Evolutionary conservation across 2,113 vertebrate genomes (phyloP).

Genomic region (Cyrtonyx montezumae): DNA sequence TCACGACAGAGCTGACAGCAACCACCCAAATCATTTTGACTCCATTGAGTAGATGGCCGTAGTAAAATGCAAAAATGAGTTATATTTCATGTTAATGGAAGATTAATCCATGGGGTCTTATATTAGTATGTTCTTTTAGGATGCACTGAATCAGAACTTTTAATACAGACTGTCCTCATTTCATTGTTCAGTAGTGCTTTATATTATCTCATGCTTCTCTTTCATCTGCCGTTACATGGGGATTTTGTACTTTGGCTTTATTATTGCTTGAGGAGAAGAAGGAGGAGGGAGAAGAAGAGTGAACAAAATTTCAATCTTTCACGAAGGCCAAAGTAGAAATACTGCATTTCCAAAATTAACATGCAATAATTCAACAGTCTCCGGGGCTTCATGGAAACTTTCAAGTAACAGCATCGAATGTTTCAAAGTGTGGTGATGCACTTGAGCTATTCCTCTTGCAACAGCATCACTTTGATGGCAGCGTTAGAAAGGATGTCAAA

Average conservation of each 20-base stretch:
- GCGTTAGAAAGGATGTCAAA: background rate
- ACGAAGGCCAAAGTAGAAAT: background rate
- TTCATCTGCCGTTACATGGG: background rate
- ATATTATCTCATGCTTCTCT: background rate
- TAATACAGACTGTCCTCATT: background rate
- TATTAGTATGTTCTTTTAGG: background rate
- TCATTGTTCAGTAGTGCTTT: background rate
- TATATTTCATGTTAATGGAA: background rate
- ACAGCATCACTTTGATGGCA: background rate
- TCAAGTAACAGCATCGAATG: background rate
- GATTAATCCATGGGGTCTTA: background rate
- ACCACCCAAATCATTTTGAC: background rate
- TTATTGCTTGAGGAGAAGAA: background rate
- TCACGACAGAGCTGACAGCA: background rate
- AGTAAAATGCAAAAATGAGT: background rate
- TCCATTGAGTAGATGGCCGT: background rate
- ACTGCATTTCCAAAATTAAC: conserved; percentile 1
- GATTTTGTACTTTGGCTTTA: background rate
- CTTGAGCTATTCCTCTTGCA: background rate
- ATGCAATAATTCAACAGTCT: background rate
- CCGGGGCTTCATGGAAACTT: background rate
- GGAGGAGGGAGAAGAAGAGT: background rate
- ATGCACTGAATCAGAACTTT: background rate
- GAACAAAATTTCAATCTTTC: background rate
- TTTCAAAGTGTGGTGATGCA: background rate